Evolutionary conservation across 53 echinoderm and acorn worm species (phyloP).

Genomic region (Zoroaster sp.): DNA sequence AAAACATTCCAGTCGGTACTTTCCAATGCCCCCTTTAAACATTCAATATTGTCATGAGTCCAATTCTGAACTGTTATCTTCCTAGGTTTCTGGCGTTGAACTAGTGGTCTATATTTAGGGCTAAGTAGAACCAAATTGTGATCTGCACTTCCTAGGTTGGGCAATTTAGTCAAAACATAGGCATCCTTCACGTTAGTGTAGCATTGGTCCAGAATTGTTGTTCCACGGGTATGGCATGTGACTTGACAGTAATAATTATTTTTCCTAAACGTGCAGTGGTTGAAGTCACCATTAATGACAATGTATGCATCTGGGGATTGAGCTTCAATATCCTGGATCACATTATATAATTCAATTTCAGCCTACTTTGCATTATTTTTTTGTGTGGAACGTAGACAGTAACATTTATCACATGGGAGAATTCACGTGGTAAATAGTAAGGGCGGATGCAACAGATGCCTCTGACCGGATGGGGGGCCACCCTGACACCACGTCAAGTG

Average conservation of each 20-base stretch:
- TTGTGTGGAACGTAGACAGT: conserved; percentile 5
- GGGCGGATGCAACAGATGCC: conserved; percentile 1
- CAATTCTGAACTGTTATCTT: not conserved
- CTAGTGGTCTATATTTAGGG: not conserved
- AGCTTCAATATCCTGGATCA: conserved; percentile 1
- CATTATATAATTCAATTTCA: not conserved
- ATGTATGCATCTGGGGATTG: not conserved
- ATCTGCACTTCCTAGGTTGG: not conserved
- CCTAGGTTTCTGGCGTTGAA: not conserved
- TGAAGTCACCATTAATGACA: not conserved
- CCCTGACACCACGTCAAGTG: too few species aligned
- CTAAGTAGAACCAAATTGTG: not conserved
- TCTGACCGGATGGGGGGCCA: too few species aligned
- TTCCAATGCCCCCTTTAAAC: not conserved
- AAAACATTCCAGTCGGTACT: not conserved
- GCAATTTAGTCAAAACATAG: not conserved
- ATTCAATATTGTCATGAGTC: not conserved
- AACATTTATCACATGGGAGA: not conserved
- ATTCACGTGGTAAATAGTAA: conserved; percentile 18
- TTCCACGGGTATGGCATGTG: not conserved
- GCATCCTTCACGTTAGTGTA: not conserved
- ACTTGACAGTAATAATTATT: not conserved
- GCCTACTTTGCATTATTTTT: not conserved
- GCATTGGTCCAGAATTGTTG: not conserved
- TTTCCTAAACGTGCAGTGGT: not conserved